Percentiles rank a stretch among this genome's conserved stretches.
Evolutionary conservation across 1,140 invertebrate genomes (phyloP).

Genomic region (Belonocnema kinseyi): DNA sequence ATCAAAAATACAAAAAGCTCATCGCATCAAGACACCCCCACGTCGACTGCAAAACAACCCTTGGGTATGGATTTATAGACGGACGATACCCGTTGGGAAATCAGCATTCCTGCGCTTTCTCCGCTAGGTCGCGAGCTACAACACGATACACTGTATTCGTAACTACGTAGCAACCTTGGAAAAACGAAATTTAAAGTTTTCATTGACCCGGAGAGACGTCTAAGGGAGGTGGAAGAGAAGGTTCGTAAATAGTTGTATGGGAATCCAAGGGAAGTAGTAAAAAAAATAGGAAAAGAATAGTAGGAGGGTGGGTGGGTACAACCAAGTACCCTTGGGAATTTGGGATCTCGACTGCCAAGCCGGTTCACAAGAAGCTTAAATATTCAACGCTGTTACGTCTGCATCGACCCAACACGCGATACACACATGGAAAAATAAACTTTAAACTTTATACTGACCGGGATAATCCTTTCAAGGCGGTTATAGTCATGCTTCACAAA

Average conservation of each 20-base stretch:
- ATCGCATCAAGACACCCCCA: neutral
- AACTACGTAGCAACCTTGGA: conserved; percentile 20
- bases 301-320: neutral
- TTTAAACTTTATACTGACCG: conserved; percentile 2
- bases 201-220: conserved; percentile 43
- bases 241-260: neutral
- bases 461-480: conserved; percentile 12
- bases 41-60: conserved; percentile 51
- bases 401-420: conserved; percentile 13
- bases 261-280: neutral
- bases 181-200: conserved; percentile 58
- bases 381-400: conserved; percentile 18
- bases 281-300: neutral
- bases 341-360: conserved; percentile 1
- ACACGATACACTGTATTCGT: conserved; percentile 7
- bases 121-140: conserved; percentile 23
- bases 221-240: neutral
- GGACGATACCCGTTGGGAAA: conserved; percentile 61
- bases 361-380: conserved; percentile 17
- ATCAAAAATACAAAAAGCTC: conserved; percentile 7
- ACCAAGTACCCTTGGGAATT: conserved; percentile 4
- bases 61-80: conserved; percentile 63
- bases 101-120: conserved; percentile 59
- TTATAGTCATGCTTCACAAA: conserved; percentile 26
- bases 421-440: conserved; percentile 16